Conservation (phyloP, 2,888 invertebrate species). For the Ypsolopha scabrella region DNA sequence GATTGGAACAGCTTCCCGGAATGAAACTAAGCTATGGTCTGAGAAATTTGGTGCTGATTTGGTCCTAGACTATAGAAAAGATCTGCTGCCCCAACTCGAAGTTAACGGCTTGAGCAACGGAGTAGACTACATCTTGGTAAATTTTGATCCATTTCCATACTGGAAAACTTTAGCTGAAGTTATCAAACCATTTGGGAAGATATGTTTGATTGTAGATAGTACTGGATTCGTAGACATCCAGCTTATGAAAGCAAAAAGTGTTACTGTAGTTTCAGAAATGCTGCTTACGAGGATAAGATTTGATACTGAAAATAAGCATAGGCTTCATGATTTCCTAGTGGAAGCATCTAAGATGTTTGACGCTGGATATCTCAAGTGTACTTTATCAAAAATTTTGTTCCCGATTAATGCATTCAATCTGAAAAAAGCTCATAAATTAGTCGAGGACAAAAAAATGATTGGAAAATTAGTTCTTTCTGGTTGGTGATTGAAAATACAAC, state of each 20-base stretch:
- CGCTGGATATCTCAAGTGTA: slow-evolving; percentile 34
- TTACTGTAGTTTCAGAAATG: slow-evolving; percentile 47
- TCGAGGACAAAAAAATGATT: slow-evolving; percentile 40
- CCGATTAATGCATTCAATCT: slow-evolving; percentile 53
- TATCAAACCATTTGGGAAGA: slow-evolving; percentile 51
- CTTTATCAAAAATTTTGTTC: slow-evolving; percentile 38
- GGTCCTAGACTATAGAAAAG: slow-evolving; percentile 42
- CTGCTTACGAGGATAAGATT: slow-evolving; percentile 49
- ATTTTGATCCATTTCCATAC: slow-evolving; percentile 53
- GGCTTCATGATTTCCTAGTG: slow-evolving; percentile 39
- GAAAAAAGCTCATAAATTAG: slow-evolving; percentile 40
- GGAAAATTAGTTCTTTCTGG: slow-evolving; percentile 48
- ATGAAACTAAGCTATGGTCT: slow-evolving; percentile 37
- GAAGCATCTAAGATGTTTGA: slow-evolving; percentile 41
- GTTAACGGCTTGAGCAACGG: slow-evolving; percentile 35
- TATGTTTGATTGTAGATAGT: slow-evolving; percentile 51
- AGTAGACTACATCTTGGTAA: slow-evolving; percentile 49
- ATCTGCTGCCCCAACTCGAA: slow-evolving; percentile 39
- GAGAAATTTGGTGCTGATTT: slow-evolving; percentile 35
- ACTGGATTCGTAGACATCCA: slow-evolving; percentile 38
- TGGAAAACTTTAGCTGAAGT: slow-evolving; percentile 46
- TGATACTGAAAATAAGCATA: slow-evolving; percentile 42
- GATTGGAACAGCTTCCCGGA: slow-evolving; percentile 51
- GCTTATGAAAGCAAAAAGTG: slow-evolving; percentile 46
- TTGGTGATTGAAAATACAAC: slow-evolving; percentile 9